These are phyloP conservation scores for Montipora capitata DNA, from an alignment of 92 coral and sea anemone genomes.

Conservation along the genomic window DNA sequence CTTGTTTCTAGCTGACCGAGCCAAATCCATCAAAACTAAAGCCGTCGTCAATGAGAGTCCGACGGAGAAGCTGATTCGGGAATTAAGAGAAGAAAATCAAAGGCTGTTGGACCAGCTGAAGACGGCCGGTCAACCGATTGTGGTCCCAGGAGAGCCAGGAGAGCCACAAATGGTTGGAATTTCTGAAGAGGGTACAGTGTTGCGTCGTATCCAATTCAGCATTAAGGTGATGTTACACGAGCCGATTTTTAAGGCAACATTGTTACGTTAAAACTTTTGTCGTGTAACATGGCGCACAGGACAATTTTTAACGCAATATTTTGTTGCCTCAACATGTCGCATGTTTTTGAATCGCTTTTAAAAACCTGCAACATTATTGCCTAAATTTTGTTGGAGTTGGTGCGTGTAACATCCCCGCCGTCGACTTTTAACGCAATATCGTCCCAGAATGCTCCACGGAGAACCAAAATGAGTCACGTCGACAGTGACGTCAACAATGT, in stretches of 20 bases:
- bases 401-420: too few relatives aligned
- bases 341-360: too few relatives aligned
- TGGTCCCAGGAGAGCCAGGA: conserved; percentile 64
- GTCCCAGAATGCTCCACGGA: too few relatives aligned
- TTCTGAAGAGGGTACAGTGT: conserved; percentile 81
- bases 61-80: conserved; percentile 94
- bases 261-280: background rate
- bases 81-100: conserved; percentile 92
- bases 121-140: conserved; percentile 67
- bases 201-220: background rate
- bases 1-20: conserved; percentile 83
- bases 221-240: background rate
- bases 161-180: conserved; percentile 79
- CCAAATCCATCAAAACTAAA: conserved; percentile 94
- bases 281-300: too few relatives aligned
- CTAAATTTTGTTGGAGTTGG: too few relatives aligned
- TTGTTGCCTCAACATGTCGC: too few relatives aligned
- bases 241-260: too few relatives aligned
- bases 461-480: too few relatives aligned
- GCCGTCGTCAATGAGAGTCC: conserved; percentile 96
- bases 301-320: too few relatives aligned
- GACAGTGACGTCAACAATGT: too few relatives aligned
- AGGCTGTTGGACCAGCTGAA: conserved; percentile 89
- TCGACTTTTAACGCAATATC: too few relatives aligned
- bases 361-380: too few relatives aligned